Conservation (phyloP, 2,113 vertebrate species). For the Ammodytes marinus region DNA sequence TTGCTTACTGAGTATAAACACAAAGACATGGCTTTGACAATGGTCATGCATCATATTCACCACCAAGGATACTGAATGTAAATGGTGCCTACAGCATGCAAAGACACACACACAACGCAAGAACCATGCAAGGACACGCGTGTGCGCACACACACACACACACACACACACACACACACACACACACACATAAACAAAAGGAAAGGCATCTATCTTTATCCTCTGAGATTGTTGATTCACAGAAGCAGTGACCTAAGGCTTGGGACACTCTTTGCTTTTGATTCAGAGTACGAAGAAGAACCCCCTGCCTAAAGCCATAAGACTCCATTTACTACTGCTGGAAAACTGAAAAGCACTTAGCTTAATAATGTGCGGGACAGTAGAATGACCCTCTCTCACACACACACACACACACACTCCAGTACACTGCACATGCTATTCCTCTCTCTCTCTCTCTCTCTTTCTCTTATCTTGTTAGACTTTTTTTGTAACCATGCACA, state of each 20-base stretch:
- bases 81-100: constrained; percentile 40
- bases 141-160: constrained; percentile 9
- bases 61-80: constrained; percentile 33
- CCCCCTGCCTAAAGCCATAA: constrained; percentile 61
- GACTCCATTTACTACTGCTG: constrained; percentile 80
- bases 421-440: constrained; percentile 19
- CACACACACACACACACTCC: constrained; percentile 31
- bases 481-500: constrained; percentile 30
- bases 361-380: constrained; percentile 82
- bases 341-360: constrained; percentile 85
- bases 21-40: not conserved
- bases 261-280: constrained; percentile 70
- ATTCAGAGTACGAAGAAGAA: constrained; percentile 64
- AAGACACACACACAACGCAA: constrained; percentile 22
- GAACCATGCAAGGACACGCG: constrained; percentile 15
- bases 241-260: constrained; percentile 73
- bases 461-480: not conserved
- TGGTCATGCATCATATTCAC: constrained; percentile 39
- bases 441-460: not conserved
- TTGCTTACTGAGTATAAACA: constrained; percentile 18
- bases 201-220: constrained; percentile 57
- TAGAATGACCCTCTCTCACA: constrained; percentile 57
- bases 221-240: constrained; percentile 76
- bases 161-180: constrained; percentile 19
- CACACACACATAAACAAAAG: constrained; percentile 22